Evolutionary conservation across 2,888 invertebrate species (phyloP).

Genomic region (Sesamia inferens): DNA sequence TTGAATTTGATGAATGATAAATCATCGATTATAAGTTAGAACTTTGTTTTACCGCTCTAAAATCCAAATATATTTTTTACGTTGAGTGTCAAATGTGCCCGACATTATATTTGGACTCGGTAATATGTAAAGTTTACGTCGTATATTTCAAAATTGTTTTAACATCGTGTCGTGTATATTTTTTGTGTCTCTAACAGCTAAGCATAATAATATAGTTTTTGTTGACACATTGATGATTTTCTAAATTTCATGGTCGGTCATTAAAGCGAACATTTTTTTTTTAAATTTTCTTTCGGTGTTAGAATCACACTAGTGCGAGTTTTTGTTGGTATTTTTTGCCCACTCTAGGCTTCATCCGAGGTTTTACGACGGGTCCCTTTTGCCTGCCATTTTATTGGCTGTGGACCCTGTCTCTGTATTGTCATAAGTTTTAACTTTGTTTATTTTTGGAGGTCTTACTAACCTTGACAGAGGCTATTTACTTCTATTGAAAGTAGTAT

Average conservation of each 20-base stretch:
- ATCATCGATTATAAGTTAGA: slow-evolving; percentile 59
- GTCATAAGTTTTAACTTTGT: slow-evolving; percentile 54
- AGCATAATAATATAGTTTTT: slow-evolving; percentile 50
- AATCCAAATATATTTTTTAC: slow-evolving; percentile 50
- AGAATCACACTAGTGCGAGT: slow-evolving; percentile 62
- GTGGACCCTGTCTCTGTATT: slow-evolving; percentile 58
- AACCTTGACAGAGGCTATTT: slow-evolving; percentile 10
- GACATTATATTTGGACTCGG: slow-evolving; percentile 40
- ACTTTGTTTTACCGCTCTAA: slow-evolving; percentile 61
- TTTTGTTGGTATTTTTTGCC: slow-evolving; percentile 70
- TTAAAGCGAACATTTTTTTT: slow-evolving; percentile 53
- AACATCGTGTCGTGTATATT: slow-evolving; percentile 38
- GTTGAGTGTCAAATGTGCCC: slow-evolving; percentile 24
- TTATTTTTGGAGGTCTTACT: slow-evolving; percentile 54
- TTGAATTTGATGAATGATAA: slow-evolving; percentile 61
- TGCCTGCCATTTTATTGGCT: slow-evolving; percentile 68
- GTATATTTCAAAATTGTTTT: slow-evolving; percentile 32
- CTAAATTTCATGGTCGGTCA: slow-evolving; percentile 64
- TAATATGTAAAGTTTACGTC: slow-evolving; percentile 30
- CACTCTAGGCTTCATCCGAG: slow-evolving; percentile 62
- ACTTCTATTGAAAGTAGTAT: slow-evolving; percentile 5
- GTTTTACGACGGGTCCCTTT: slow-evolving; percentile 72
- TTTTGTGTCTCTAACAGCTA: slow-evolving; percentile 50
- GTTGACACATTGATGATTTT: slow-evolving; percentile 66
- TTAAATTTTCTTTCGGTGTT: slow-evolving; percentile 59